phyloP scores from a whole-genome alignment of 2,113 vertebrate species.

The Prunella himalayana region DNA sequence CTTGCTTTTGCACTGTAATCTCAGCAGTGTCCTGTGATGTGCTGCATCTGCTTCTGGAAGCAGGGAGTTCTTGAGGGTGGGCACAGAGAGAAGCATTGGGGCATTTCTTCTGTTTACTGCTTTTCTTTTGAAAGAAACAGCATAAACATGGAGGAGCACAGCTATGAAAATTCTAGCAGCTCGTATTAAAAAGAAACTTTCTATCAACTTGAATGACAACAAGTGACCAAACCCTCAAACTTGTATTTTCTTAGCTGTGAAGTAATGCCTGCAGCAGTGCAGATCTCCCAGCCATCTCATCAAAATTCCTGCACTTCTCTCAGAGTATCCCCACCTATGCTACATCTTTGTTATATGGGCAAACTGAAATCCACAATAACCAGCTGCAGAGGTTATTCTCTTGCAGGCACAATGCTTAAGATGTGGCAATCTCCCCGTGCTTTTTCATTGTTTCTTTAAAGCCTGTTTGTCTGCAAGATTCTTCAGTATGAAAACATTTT shows the following conservation, averaged over 20 bases:
- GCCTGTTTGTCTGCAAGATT: background rate
- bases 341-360: background rate
- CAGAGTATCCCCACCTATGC: background rate
- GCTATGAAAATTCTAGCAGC: background rate
- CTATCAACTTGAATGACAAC: background rate
- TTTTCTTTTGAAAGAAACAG: background rate
- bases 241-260: background rate
- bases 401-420: background rate
- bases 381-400: background rate
- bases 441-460: conserved; percentile 19
- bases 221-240: background rate
- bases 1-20: background rate
- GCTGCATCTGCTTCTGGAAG: background rate
- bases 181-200: background rate
- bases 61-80: background rate
- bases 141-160: background rate
- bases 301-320: background rate
- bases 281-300: background rate
- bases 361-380: background rate
- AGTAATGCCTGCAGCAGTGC: background rate
- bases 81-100: background rate
- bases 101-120: background rate
- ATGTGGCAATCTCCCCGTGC: background rate
- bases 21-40: background rate
- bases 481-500: conserved; percentile 23